Conservation (phyloP, 2,113 vertebrate genomes). For the Cygnus buccinator region DNA sequence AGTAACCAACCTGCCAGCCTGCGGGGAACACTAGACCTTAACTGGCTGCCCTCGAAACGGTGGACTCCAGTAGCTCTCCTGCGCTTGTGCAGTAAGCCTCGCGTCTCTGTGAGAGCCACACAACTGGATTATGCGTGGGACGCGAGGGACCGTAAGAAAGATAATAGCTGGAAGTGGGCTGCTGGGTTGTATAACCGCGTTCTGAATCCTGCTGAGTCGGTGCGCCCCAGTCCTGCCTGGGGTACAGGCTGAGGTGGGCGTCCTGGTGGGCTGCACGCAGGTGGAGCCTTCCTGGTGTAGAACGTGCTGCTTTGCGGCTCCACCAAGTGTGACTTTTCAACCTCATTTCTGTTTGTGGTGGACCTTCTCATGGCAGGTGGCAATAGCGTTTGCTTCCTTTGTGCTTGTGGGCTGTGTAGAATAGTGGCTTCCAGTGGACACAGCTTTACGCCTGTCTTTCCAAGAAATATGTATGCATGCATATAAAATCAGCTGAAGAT, state of each 20-base stretch:
- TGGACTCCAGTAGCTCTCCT: background rate
- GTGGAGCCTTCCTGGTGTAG: background rate
- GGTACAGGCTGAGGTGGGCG: background rate
- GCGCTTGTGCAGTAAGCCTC: background rate
- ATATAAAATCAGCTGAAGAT: background rate
- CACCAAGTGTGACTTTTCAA: background rate
- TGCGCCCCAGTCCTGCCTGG: background rate
- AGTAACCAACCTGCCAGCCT: background rate
- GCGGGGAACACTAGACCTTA: rapidly evolving
- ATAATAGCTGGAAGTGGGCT: background rate
- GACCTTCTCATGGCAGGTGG: background rate
- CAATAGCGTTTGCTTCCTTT: background rate
- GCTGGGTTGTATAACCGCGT: background rate
- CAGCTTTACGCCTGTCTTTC: background rate
- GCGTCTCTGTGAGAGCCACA: background rate
- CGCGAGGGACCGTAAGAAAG: background rate
- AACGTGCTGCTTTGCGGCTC: rapidly evolving
- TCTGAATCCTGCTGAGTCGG: background rate
- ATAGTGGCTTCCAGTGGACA: background rate
- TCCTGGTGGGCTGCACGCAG: background rate
- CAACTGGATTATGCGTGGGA: background rate
- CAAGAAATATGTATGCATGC: background rate
- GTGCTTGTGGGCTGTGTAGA: background rate
- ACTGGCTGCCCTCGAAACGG: background rate
- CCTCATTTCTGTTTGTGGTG: background rate